Conservation (phyloP, 2,888 invertebrate species). For the Dryobotodes eremita region DNA sequence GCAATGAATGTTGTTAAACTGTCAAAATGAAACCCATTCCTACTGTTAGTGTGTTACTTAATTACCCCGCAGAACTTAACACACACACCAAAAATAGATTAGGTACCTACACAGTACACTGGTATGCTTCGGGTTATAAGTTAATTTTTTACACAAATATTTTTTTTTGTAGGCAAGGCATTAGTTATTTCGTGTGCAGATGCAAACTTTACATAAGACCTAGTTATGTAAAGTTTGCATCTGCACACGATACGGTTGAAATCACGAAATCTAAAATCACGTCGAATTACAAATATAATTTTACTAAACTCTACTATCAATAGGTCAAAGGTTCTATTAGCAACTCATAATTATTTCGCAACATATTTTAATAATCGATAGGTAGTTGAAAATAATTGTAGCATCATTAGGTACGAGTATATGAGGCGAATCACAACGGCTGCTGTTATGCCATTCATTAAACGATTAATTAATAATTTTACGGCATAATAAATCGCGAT, state of each 20-base stretch:
- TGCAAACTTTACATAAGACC: no score
- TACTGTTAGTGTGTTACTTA: no score
- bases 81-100: background rate
- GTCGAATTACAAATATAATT: background rate
- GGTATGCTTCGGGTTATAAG: background rate
- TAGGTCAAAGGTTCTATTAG: constrained; percentile 1
- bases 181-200: background rate
- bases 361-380: background rate
- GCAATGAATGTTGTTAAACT: no score
- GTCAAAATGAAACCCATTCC: no score
- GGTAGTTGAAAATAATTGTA: constrained; percentile 14
- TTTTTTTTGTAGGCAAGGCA: background rate
- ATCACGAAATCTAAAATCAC: constrained; percentile 1
- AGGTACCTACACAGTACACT: background rate
- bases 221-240: background rate
- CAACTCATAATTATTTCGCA: background rate
- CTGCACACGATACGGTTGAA: background rate
- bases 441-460: background rate
- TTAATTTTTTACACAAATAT: background rate
- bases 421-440: constrained; percentile 15
- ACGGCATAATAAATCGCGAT: no score
- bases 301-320: background rate
- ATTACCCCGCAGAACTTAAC: no score
- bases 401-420: constrained; percentile 2
- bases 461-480: constrained; percentile 10